Conservation (phyloP, 1,140 invertebrate genomes). For the Heliconius eleuchia region DNA sequence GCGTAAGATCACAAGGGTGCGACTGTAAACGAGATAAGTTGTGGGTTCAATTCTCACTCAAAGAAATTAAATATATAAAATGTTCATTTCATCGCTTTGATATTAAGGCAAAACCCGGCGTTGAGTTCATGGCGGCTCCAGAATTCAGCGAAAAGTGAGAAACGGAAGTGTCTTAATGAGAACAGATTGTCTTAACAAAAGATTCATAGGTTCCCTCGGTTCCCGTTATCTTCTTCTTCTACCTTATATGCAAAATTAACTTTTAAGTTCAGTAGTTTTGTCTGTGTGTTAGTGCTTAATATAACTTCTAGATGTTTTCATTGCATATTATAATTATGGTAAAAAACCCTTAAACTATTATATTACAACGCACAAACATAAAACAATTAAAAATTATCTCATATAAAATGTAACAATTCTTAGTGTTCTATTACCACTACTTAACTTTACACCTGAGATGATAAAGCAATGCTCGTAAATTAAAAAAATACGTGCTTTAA, state of each 20-base stretch:
- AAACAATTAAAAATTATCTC: background rate
- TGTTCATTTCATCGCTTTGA: background rate
- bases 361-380: background rate
- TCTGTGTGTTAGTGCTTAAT: no score
- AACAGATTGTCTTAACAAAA: background rate
- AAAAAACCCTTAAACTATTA: background rate
- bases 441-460: constrained; percentile 14
- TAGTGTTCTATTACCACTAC: background rate
- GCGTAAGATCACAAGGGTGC: no score
- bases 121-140: background rate
- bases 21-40: background rate
- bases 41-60: background rate
- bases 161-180: background rate
- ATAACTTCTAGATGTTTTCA: background rate
- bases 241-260: no score
- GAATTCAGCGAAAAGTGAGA: background rate
- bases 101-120: background rate
- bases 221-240: no score
- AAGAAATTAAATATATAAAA: background rate
- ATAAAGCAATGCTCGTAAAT: constrained; percentile 21
- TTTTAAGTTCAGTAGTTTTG: no score
- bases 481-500: constrained; percentile 56
- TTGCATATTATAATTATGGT: background rate
- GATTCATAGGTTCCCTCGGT: background rate
- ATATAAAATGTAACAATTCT: constrained; percentile 9